Conservation (phyloP, 2,888 invertebrate genomes). For the Trichacis sp. region DNA sequence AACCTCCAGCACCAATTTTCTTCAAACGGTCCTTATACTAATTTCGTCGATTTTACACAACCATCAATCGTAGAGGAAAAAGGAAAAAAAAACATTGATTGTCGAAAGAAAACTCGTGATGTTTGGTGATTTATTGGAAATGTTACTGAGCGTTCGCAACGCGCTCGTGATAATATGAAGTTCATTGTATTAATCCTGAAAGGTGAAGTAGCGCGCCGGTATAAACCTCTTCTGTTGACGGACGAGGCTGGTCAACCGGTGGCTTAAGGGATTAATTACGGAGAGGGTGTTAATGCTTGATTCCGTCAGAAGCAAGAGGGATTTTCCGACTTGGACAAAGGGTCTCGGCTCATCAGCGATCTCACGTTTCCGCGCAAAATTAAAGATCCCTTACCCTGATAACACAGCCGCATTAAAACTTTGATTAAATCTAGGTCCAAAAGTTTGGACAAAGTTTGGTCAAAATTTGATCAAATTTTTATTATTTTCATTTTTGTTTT, state of each 20-base stretch:
- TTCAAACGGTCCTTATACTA: slow-evolving; percentile 5
- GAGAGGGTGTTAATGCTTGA: slow-evolving; percentile 64
- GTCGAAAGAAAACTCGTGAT: not conserved
- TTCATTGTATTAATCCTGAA: slow-evolving; percentile 44
- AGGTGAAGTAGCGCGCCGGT: slow-evolving; percentile 47
- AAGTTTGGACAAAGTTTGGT: too few relatives aligned
- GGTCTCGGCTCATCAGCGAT: slow-evolving; percentile 44
- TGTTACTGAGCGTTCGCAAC: slow-evolving; percentile 3
- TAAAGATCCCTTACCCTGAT: too few relatives aligned
- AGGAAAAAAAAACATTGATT: not conserved
- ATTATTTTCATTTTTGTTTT: too few relatives aligned
- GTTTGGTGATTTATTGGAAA: not conserved
- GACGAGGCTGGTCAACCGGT: slow-evolving; percentile 55
- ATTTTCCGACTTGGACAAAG: slow-evolving; percentile 48
- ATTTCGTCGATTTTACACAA: too few relatives aligned
- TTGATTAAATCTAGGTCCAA: too few relatives aligned
- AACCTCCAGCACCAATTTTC: slow-evolving; percentile 10
- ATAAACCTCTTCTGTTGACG: slow-evolving; percentile 50
- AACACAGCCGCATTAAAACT: too few relatives aligned
- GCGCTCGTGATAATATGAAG: slow-evolving; percentile 31
- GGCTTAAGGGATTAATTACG: slow-evolving; percentile 67
- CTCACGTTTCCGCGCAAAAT: slow-evolving; percentile 32
- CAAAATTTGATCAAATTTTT: too few relatives aligned
- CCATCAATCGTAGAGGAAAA: too few relatives aligned
- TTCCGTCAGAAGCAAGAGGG: slow-evolving; percentile 57